These are phyloP conservation scores for Bradypodion pumilum DNA, from an alignment of 2,797 vertebrate genomes.

Conservation along the genomic window DNA sequence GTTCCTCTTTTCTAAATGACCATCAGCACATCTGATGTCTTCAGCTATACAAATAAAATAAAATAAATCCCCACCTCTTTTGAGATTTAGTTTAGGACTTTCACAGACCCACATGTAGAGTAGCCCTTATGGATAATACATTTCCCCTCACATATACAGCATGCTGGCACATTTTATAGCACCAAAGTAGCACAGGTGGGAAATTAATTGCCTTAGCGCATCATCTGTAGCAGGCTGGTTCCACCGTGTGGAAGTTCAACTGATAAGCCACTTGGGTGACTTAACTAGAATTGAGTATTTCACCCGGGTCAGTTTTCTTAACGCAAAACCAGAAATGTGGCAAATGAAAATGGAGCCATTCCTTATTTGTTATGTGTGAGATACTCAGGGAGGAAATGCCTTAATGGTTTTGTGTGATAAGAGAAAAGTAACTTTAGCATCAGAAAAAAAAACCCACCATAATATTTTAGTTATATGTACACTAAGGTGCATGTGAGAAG, in stretches of 20 bases:
- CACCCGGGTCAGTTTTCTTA: background rate
- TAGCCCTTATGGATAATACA: background rate
- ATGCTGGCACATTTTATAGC: background rate
- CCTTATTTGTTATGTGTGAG: background rate
- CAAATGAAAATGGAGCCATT: background rate
- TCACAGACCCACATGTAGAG: background rate
- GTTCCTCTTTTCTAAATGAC: background rate
- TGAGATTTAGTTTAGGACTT: background rate
- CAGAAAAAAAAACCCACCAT: background rate
- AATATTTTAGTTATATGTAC: background rate
- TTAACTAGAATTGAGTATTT: background rate
- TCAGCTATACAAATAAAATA: no score
- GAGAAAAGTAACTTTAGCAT: background rate
- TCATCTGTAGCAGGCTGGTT: background rate
- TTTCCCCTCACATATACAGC: background rate
- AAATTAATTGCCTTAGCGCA: background rate
- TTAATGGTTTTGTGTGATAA: background rate
- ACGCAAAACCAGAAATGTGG: background rate
- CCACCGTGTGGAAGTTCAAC: background rate
- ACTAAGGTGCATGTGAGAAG: background rate
- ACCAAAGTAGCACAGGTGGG: rapidly evolving
- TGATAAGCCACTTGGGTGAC: background rate
- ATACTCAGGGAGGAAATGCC: background rate
- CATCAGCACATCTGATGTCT: background rate
- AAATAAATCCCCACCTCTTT: no score